phyloP scores from a whole-genome alignment of 2,113 vertebrate genomes.

The Sminthopsis crassicaudata region DNA sequence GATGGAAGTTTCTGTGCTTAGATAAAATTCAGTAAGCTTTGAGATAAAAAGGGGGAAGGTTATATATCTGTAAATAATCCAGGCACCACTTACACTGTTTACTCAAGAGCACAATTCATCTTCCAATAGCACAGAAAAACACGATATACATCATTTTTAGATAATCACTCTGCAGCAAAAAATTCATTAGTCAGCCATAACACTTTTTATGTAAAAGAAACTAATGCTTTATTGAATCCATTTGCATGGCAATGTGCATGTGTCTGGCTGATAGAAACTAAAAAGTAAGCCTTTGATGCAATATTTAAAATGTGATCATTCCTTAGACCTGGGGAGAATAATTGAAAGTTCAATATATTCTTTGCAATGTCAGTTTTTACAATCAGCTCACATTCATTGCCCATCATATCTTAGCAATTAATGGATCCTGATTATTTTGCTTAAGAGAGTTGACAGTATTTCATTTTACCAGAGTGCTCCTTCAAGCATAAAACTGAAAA shows the following conservation, averaged over 20 bases:
- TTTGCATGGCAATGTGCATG: slow-evolving; percentile 69
- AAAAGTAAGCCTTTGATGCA: slow-evolving; percentile 61
- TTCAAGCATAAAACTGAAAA: slow-evolving; percentile 57
- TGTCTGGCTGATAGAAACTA: slow-evolving; percentile 55
- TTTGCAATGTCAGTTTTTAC: slow-evolving; percentile 55
- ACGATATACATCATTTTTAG: slow-evolving; percentile 62
- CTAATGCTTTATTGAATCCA: slow-evolving; percentile 69
- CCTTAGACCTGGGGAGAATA: slow-evolving; percentile 55
- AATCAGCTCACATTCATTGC: slow-evolving; percentile 39
- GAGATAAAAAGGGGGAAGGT: slow-evolving; percentile 44
- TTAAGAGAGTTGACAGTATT: slow-evolving; percentile 66
- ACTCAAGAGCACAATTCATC: slow-evolving; percentile 72
- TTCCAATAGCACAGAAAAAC: slow-evolving; percentile 54
- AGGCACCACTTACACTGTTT: slow-evolving; percentile 47
- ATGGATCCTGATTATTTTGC: slow-evolving; percentile 64
- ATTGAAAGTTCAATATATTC: slow-evolving; percentile 37
- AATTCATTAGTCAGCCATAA: slow-evolving; percentile 76
- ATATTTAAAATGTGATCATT: slow-evolving; percentile 49
- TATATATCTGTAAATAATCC: slow-evolving; percentile 67
- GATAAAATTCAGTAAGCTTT: slow-evolving; percentile 54
- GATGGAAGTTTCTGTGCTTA: slow-evolving; percentile 39
- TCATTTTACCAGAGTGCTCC: slow-evolving; percentile 49
- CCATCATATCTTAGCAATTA: slow-evolving; percentile 63
- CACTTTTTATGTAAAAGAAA: slow-evolving; percentile 66
- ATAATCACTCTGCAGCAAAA: slow-evolving; percentile 68